Evolutionary conservation across 64 coral and sea anemone species (phyloP).

Genomic region (Cladopsammia gracilis): DNA sequence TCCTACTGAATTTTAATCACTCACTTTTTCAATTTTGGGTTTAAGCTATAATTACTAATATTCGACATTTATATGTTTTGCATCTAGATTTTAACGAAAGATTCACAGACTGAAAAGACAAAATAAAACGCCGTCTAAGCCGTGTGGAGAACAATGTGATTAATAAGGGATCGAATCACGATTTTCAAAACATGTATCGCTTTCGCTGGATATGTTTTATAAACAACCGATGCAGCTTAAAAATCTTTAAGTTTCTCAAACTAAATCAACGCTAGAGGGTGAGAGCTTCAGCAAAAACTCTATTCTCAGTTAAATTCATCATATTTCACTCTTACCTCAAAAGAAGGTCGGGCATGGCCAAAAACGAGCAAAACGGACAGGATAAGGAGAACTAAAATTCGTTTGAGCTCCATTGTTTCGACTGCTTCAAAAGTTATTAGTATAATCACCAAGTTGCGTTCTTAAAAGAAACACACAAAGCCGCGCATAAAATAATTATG

Average conservation of each 20-base stretch:
- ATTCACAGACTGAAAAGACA: not conserved
- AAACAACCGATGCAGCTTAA: not conserved
- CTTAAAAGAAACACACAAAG: not conserved
- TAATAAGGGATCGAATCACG: not conserved
- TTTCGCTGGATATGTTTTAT: not conserved
- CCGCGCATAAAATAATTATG: constrained; percentile 44
- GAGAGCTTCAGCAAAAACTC: too few relatives aligned
- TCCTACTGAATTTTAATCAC: too few relatives aligned
- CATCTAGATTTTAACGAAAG: too few relatives aligned
- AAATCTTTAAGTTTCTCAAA: too few relatives aligned
- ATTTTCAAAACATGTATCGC: not conserved
- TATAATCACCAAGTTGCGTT: not conserved
- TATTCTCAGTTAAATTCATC: too few relatives aligned
- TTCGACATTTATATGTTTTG: too few relatives aligned
- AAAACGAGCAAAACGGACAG: constrained; percentile 4
- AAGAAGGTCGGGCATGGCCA: not conserved
- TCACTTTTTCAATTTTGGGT: too few relatives aligned
- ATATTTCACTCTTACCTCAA: not conserved
- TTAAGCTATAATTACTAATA: too few relatives aligned
- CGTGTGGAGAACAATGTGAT: not conserved
- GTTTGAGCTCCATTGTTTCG: not conserved
- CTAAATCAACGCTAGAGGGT: too few relatives aligned
- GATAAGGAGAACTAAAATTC: not conserved
- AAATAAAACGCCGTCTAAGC: not conserved
- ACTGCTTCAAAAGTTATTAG: not conserved